phyloP scores from a whole-genome alignment of 2,888 invertebrate genomes.

The Cosmia trapezina region DNA sequence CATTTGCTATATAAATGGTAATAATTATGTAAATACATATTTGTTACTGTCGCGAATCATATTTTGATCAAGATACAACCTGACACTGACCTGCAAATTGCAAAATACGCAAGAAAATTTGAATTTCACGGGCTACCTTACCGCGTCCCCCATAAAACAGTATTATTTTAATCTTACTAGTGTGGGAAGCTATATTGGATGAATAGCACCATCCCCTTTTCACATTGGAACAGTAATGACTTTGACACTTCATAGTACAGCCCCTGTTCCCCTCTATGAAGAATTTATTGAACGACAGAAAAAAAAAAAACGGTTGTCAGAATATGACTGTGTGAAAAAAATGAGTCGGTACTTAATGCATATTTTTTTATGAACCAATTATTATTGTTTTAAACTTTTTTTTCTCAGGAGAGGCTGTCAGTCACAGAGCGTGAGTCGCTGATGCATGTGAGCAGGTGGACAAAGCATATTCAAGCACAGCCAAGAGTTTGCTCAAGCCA shows the following conservation, averaged over 20 bases:
- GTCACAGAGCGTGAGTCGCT: slow-evolving; percentile 92
- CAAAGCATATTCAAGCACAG: slow-evolving; percentile 93
- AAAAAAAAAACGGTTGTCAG: neutral
- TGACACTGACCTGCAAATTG: too few relatives aligned
- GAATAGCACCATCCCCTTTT: neutral
- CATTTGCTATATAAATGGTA: too few relatives aligned
- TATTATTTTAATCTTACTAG: neutral
- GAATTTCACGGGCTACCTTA: too few relatives aligned
- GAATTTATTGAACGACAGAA: neutral
- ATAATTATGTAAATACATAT: too few relatives aligned
- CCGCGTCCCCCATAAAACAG: neutral
- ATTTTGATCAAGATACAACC: too few relatives aligned
- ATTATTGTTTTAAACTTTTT: neutral
- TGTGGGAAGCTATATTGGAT: neutral
- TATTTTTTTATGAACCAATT: neutral
- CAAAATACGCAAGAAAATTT: too few relatives aligned
- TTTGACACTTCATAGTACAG: neutral
- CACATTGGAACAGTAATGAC: neutral
- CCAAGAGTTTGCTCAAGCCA: slow-evolving; percentile 88
- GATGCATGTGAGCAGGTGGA: slow-evolving; percentile 94
- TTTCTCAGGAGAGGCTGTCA: slow-evolving; percentile 91
- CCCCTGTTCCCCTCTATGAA: neutral
- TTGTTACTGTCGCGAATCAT: too few relatives aligned
- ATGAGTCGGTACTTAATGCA: neutral
- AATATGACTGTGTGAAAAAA: neutral